A percentile compares a stretch with the other conserved stretches of the same genome.
Conservation (phyloP, 2,797 vertebrate species). For the Emydoidea blandingii region DNA sequence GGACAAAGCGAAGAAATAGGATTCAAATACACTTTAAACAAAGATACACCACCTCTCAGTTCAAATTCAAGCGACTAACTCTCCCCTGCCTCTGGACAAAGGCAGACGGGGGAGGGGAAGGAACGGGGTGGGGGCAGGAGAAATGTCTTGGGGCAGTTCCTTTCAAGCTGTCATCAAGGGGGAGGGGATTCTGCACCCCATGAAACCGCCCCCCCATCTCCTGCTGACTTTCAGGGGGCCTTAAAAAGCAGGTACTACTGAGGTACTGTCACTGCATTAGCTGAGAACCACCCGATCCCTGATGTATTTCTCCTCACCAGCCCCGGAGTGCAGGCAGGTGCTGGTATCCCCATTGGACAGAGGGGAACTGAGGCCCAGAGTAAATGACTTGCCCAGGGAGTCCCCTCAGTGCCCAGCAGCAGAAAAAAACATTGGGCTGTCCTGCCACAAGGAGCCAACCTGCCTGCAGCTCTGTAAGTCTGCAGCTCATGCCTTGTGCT, state of each 20-base stretch:
- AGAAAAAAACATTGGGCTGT: neutral
- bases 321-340: neutral
- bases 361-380: neutral
- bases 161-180: neutral
- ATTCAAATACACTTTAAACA: neutral
- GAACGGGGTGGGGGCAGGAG: too few species aligned
- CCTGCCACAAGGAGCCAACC: too few species aligned
- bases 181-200: neutral
- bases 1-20: neutral
- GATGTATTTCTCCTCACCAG: neutral
- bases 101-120: neutral
- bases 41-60: neutral
- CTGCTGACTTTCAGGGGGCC: neutral
- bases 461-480: too few species aligned
- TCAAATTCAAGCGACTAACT: neutral
- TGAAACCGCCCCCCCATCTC: too few species aligned
- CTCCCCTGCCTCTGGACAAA: too few species aligned
- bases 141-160: neutral
- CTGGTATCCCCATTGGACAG: neutral
- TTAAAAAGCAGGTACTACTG: neutral
- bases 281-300: neutral
- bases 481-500: neutral
- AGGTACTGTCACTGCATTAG: neutral
- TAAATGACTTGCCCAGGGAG: neutral
- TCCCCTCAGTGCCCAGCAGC: neutral